Conservation (phyloP, 23 tunicate genomes). For the Phallusia fumigata region DNA sequence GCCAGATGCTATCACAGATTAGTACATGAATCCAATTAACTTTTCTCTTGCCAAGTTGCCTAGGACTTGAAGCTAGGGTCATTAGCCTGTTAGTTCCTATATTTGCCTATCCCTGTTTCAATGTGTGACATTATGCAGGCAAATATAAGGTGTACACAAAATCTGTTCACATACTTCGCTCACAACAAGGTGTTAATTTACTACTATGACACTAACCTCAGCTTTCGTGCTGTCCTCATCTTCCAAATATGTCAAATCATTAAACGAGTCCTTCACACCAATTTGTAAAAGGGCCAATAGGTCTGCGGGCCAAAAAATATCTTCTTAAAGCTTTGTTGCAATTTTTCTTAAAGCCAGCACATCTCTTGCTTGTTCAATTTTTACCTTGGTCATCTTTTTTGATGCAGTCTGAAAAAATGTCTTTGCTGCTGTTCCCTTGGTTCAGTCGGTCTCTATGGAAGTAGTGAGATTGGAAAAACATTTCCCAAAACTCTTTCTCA, state of each 20-base stretch:
- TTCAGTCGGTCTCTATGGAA: constrained; percentile 86
- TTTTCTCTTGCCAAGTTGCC: too few species aligned
- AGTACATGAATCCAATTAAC: too few species aligned
- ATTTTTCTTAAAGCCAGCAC: too few species aligned
- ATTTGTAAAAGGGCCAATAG: constrained; percentile 44
- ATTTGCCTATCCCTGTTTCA: too few species aligned
- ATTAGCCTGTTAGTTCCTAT: too few species aligned
- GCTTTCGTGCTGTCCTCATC: constrained; percentile 78
- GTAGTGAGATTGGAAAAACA: constrained; percentile 97
- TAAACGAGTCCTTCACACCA: constrained; percentile 78
- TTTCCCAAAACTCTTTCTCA: constrained; percentile 97
- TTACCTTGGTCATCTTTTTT: constrained; percentile 91
- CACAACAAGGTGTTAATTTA: too few species aligned
- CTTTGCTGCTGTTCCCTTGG: constrained; percentile 62
- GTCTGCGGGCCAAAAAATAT: constrained; percentile 27
- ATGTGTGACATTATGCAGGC: too few species aligned
- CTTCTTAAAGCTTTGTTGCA: not conserved
- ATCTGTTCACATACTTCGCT: too few species aligned
- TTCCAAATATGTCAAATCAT: constrained; percentile 51
- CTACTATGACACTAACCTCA: constrained; percentile 39
- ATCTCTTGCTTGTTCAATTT: too few species aligned
- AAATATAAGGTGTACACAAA: too few species aligned
- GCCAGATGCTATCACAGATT: too few species aligned
- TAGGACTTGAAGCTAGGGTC: too few species aligned
- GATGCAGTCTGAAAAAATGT: constrained; percentile 81